Conservation (phyloP, 2,797 vertebrate species). For the Schizopygopsis pylzovi region DNA sequence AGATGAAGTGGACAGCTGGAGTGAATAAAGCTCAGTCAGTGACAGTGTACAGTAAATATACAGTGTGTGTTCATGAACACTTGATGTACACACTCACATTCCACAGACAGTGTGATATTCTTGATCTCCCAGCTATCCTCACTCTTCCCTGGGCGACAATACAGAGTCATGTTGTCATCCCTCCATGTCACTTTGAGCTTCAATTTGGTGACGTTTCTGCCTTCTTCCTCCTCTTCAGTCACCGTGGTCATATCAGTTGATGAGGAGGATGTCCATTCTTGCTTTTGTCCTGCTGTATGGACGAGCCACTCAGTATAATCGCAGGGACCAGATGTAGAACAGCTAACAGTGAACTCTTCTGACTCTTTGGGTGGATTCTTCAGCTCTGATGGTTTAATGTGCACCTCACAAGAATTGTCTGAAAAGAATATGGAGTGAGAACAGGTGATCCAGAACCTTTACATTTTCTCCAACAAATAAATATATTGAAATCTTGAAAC, state of each 20-base stretch:
- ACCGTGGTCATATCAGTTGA: rapidly evolving
- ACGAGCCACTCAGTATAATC: rapidly evolving
- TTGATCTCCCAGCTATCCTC: slow-evolving; percentile 42
- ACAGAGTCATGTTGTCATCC: slow-evolving; percentile 63
- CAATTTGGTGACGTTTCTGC: neutral
- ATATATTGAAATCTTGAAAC: neutral
- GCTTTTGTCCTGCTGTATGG: neutral
- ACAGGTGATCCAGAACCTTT: neutral
- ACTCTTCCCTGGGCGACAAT: slow-evolving; percentile 55
- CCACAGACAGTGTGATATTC: slow-evolving; percentile 59
- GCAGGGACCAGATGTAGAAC: slow-evolving; percentile 64
- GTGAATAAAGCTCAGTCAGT: neutral
- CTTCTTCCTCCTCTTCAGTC: rapidly evolving
- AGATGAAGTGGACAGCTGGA: neutral
- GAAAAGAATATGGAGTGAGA: slow-evolving; percentile 6
- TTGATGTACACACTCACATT: slow-evolving; percentile 66
- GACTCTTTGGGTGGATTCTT: slow-evolving; percentile 4
- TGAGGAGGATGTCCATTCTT: neutral
- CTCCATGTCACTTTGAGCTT: neutral
- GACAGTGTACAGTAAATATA: neutral
- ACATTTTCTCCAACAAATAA: neutral
- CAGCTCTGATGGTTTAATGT: slow-evolving; percentile 19
- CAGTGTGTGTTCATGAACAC: neutral
- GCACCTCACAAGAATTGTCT: slow-evolving; percentile 72
- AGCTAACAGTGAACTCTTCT: neutral